Evolutionary conservation across 2,113 vertebrate genomes (phyloP).

Genomic region (Tragelaphus strepsiceros): DNA sequence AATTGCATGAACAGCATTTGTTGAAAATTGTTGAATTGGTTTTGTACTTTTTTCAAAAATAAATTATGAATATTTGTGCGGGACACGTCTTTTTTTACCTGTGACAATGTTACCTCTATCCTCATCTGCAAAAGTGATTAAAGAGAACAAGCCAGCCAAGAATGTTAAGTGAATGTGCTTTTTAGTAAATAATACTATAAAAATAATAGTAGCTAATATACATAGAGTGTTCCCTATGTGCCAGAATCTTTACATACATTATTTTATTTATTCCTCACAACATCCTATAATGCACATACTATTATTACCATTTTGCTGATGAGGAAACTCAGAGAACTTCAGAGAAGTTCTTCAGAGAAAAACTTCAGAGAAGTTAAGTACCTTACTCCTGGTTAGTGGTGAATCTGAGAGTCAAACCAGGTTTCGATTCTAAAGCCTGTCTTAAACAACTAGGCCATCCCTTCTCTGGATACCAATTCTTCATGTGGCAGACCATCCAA

Average conservation of each 20-base stretch:
- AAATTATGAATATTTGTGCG: background rate
- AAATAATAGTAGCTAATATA: background rate
- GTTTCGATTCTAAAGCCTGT: background rate
- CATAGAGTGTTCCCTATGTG: background rate
- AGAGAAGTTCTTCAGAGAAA: background rate
- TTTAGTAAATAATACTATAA: slow-evolving; percentile 15
- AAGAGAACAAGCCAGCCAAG: background rate
- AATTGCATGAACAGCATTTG: background rate
- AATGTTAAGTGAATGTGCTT: background rate
- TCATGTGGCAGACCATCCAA: background rate
- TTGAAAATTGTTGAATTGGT: slow-evolving; percentile 17
- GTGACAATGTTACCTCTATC: background rate
- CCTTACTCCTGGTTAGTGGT: background rate
- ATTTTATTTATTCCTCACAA: background rate
- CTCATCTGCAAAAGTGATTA: background rate
- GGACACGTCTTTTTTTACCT: background rate
- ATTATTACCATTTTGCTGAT: slow-evolving; percentile 1
- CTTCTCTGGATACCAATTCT: background rate
- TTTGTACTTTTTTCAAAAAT: background rate
- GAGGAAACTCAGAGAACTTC: background rate
- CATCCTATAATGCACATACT: background rate
- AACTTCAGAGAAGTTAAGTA: background rate
- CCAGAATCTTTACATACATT: background rate
- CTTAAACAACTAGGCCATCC: background rate
- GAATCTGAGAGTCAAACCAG: background rate